These are phyloP conservation scores for Paralvinella palmiformis DNA, from an alignment of 1,140 invertebrate species.

Conservation along the genomic window DNA sequence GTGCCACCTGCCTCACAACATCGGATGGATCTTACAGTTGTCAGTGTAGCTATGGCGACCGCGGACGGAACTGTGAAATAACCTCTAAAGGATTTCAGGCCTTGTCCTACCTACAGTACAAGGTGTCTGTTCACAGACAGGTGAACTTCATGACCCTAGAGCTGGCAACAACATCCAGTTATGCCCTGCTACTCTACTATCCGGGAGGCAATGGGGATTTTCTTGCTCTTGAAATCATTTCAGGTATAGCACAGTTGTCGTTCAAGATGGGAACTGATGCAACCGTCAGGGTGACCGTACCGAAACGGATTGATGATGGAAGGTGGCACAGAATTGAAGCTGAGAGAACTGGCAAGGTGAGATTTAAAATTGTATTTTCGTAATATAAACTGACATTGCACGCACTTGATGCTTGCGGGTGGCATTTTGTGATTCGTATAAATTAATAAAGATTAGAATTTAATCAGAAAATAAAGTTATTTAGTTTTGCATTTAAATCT, in stretches of 20 bases:
- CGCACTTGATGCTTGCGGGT: too few relatives aligned
- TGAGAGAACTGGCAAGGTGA: slow-evolving; percentile 67
- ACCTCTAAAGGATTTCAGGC: slow-evolving; percentile 82
- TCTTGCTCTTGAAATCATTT: slow-evolving; percentile 79
- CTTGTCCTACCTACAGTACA: slow-evolving; percentile 82
- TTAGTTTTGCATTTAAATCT: too few relatives aligned
- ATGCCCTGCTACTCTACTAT: slow-evolving; percentile 82
- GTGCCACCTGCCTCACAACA: slow-evolving; percentile 70
- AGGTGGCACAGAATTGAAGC: slow-evolving; percentile 87
- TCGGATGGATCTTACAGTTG: slow-evolving; percentile 77
- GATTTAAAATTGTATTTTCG: too few relatives aligned
- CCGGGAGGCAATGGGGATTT: slow-evolving; percentile 79
- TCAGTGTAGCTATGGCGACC: slow-evolving; percentile 71
- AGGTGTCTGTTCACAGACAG: slow-evolving; percentile 70
- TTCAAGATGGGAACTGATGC: slow-evolving; percentile 69
- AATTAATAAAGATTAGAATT: too few relatives aligned
- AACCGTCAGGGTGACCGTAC: slow-evolving; percentile 60
- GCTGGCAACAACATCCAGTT: slow-evolving; percentile 81
- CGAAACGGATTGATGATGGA: slow-evolving; percentile 70
- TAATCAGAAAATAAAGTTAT: too few relatives aligned
- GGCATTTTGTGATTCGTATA: too few relatives aligned
- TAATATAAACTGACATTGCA: too few relatives aligned
- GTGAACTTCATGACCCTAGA: slow-evolving; percentile 73
- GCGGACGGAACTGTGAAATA: slow-evolving; percentile 82
- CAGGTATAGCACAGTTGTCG: slow-evolving; percentile 77